Percentiles rank a stretch among this genome's conserved stretches.
These are phyloP conservation scores for Hyposoter didymator DNA, from an alignment of 2,888 invertebrate genomes.

Conservation along the genomic window DNA sequence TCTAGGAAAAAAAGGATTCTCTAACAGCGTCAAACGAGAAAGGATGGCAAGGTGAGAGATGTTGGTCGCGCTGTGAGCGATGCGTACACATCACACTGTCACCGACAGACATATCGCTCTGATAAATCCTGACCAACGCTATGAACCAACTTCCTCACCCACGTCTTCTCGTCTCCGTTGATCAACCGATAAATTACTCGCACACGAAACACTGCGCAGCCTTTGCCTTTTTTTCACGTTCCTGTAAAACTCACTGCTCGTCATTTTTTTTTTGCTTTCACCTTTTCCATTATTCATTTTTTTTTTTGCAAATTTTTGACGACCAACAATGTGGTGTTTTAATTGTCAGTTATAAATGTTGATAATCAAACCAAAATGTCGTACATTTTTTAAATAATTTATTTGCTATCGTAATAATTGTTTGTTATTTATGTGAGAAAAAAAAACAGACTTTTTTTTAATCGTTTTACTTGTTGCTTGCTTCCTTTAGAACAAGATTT, in stretches of 20 bases:
- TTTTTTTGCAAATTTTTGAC: no score
- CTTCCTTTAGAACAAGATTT: neutral
- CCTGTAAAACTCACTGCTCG: neutral
- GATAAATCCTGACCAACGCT: slow-evolving; percentile 77
- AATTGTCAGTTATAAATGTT: neutral
- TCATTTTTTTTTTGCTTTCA: neutral
- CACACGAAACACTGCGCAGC: slow-evolving; percentile 3
- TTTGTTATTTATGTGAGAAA: neutral
- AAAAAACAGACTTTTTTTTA: neutral
- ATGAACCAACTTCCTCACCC: slow-evolving; percentile 60
- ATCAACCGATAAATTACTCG: slow-evolving; percentile 53
- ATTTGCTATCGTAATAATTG: neutral
- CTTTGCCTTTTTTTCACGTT: neutral
- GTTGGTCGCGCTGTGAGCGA: slow-evolving; percentile 79
- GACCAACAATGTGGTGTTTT: neutral
- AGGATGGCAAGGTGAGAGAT: slow-evolving; percentile 79
- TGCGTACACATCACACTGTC: slow-evolving; percentile 81
- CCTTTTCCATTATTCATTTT: neutral
- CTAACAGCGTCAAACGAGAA: slow-evolving; percentile 63
- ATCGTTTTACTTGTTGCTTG: neutral
- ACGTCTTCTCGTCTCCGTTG: slow-evolving; percentile 67
- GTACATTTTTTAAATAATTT: neutral
- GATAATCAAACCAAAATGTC: neutral
- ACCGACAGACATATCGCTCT: slow-evolving; percentile 82
- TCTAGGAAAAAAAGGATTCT: slow-evolving; percentile 65